Conservation (phyloP, 2,888 invertebrate species). For the Plagodis dolabraria region DNA sequence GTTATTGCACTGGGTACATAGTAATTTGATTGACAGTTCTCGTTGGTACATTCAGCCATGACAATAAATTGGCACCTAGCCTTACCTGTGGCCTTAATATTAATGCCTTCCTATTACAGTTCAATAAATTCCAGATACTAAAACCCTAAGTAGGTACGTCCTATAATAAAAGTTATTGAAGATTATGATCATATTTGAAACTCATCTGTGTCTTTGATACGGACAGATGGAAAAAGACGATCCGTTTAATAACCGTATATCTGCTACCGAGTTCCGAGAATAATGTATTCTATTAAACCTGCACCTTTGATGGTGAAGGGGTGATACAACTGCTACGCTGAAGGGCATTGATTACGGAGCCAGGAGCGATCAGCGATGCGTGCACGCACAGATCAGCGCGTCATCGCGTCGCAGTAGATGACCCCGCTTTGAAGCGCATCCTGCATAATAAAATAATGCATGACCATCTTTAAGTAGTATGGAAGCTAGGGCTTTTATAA, state of each 20-base stretch:
- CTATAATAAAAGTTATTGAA: too few relatives aligned
- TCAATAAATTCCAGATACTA: too few relatives aligned
- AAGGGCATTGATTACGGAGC: slow-evolving; percentile 4
- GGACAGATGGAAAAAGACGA: background rate
- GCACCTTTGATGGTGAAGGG: background rate
- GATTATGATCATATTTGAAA: too few relatives aligned
- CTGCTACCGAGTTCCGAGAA: background rate
- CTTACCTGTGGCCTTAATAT: too few relatives aligned
- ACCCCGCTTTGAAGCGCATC: slow-evolving; percentile 1
- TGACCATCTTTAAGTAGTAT: background rate
- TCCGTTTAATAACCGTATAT: background rate
- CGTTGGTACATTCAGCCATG: background rate
- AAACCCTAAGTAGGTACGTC: too few relatives aligned
- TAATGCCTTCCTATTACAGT: too few relatives aligned
- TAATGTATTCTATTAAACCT: background rate
- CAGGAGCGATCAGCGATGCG: background rate
- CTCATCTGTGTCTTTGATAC: background rate
- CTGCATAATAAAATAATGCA: slow-evolving; percentile 3
- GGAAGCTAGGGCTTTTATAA: background rate
- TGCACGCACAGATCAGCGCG: slow-evolving; percentile 4
- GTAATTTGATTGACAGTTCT: background rate
- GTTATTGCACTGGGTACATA: background rate
- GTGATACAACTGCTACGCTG: slow-evolving; percentile 3
- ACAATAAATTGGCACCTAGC: too few relatives aligned
- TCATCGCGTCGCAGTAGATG: slow-evolving; percentile 11